phyloP scores from a whole-genome alignment of 2,113 vertebrate species.

The Sorex araneus region DNA sequence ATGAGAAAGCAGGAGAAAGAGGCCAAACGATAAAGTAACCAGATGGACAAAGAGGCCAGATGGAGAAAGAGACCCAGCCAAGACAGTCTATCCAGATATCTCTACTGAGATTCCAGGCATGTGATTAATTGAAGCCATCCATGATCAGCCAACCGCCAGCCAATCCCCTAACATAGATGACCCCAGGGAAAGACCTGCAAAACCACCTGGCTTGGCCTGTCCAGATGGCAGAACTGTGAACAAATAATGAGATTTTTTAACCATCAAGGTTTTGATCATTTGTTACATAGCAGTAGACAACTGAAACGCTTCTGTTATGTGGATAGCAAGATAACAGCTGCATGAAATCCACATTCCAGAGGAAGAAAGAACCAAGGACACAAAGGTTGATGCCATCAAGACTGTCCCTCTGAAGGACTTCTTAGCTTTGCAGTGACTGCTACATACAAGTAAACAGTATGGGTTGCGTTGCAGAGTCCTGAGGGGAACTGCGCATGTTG shows the following conservation, averaged over 20 bases:
- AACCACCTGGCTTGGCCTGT: neutral
- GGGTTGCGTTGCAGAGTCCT: neutral
- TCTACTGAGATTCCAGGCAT: neutral
- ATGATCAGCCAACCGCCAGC: neutral
- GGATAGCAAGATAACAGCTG: neutral
- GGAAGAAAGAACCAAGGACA: neutral
- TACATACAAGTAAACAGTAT: neutral
- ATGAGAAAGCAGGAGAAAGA: constrained; percentile 25
- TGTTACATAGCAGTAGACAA: neutral
- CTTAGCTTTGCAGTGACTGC: neutral
- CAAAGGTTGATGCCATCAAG: neutral
- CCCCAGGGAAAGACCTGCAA: neutral
- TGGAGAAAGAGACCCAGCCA: neutral
- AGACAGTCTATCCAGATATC: neutral
- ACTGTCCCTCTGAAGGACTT: neutral
- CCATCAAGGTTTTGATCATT: neutral
- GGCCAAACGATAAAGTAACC: neutral
- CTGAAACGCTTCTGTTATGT: neutral
- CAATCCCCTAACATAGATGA: neutral
- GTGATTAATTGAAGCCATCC: neutral
- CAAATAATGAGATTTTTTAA: neutral
- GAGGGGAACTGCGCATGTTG: neutral
- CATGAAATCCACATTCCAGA: neutral
- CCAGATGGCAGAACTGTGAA: neutral
- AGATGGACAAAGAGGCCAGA: neutral